Evolutionary conservation across 1,140 invertebrate genomes (phyloP).

Genomic region (Panagrolaimus sp.): DNA sequence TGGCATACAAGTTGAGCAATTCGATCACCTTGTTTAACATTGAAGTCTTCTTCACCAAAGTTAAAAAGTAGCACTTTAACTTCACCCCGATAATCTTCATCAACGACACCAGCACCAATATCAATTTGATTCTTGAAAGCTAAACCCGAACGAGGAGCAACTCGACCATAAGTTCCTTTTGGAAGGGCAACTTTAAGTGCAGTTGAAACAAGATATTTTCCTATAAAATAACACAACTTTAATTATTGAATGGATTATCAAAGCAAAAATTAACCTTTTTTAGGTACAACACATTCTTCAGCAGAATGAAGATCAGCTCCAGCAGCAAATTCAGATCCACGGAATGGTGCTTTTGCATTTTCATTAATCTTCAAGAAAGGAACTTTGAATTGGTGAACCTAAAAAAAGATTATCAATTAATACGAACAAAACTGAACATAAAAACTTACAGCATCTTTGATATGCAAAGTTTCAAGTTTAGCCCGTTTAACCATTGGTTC

Average conservation of each 20-base stretch:
- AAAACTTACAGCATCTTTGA: too few species aligned
- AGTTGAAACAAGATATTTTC: constrained; percentile 80
- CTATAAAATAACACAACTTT: constrained; percentile 61
- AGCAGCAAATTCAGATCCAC: constrained; percentile 77
- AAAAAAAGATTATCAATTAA: too few species aligned
- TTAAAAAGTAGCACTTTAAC: constrained; percentile 90
- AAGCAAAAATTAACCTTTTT: too few species aligned
- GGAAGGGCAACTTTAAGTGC: constrained; percentile 74
- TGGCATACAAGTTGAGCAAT: constrained; percentile 84
- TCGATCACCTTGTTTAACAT: constrained; percentile 73
- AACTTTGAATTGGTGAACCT: too few species aligned
- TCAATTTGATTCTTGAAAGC: constrained; percentile 92
- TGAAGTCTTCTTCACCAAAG: constrained; percentile 58
- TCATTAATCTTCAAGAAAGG: too few species aligned
- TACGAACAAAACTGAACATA: too few species aligned
- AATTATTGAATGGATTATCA: not conserved
- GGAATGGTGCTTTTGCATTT: constrained; percentile 66
- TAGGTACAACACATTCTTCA: constrained; percentile 75
- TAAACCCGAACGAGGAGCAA: constrained; percentile 90
- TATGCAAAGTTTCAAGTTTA: too few species aligned
- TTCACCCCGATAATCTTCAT: constrained; percentile 86
- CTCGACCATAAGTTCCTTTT: constrained; percentile 69
- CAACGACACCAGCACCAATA: constrained; percentile 88
- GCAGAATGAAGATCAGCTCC: constrained; percentile 88
- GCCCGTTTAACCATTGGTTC: too few species aligned